Conservation (phyloP, 2,797 vertebrate species). For the Melanotaenia maccullochi region DNA sequence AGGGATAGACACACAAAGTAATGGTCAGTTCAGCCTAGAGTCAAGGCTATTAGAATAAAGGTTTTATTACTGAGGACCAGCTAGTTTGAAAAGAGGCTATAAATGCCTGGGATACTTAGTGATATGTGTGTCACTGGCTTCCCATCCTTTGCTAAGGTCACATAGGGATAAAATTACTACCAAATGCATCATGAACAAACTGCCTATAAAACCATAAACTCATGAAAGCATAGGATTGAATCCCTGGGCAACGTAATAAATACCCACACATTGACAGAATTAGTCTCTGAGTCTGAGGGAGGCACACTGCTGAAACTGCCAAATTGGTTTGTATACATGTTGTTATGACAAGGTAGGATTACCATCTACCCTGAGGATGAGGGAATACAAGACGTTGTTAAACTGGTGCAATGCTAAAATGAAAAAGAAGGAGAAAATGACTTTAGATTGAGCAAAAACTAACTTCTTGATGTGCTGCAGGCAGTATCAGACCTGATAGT, state of each 20-base stretch:
- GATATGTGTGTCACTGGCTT: slow-evolving; percentile 44
- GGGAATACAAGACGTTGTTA: slow-evolving; percentile 68
- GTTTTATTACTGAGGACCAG: slow-evolving; percentile 59
- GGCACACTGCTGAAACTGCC: slow-evolving; percentile 70
- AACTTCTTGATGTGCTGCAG: slow-evolving; percentile 39
- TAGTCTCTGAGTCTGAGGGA: slow-evolving; percentile 72
- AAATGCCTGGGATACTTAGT: slow-evolving; percentile 59
- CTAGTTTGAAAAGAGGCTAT: slow-evolving; percentile 59
- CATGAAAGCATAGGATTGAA: slow-evolving; percentile 57
- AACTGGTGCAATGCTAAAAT: slow-evolving; percentile 70
- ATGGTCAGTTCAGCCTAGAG: slow-evolving; percentile 55
- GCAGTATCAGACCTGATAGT: slow-evolving; percentile 40
- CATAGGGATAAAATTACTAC: slow-evolving; percentile 60
- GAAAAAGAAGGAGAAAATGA: slow-evolving; percentile 45
- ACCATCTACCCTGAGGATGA: slow-evolving; percentile 76
- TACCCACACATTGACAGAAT: slow-evolving; percentile 75
- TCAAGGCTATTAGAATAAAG: slow-evolving; percentile 49
- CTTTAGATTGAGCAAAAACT: slow-evolving; percentile 21
- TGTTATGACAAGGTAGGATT: slow-evolving; percentile 73
- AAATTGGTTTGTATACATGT: slow-evolving; percentile 80
- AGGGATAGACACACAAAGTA: slow-evolving; percentile 51
- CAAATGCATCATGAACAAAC: slow-evolving; percentile 68
- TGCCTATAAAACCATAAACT: slow-evolving; percentile 67
- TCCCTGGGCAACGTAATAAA: slow-evolving; percentile 65
- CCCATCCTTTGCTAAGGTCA: slow-evolving; percentile 56